Evolutionary conservation across 1,140 invertebrate species (phyloP).

Genomic region (Macrobrachium rosenbergii): DNA sequence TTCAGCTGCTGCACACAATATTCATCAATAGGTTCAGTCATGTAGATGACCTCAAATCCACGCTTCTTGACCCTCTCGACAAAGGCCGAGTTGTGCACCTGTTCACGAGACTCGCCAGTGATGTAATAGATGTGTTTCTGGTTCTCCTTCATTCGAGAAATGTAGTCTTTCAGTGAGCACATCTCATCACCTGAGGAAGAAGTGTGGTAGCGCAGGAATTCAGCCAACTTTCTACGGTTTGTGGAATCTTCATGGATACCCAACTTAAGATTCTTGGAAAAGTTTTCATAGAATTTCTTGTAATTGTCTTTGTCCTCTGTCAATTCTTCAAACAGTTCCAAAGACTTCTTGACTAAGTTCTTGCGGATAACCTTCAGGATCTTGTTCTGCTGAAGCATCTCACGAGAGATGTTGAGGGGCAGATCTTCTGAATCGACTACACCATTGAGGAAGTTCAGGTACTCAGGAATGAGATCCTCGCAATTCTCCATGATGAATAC

Average conservation of each 20-base stretch:
- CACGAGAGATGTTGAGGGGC: conserved; percentile 97
- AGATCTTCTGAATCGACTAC: conserved; percentile 98
- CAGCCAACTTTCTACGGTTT: conserved; percentile 93
- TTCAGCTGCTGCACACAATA: conserved; percentile 98
- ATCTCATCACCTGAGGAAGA: conserved; percentile 94
- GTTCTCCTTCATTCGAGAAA: conserved; percentile 97
- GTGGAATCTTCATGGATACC: conserved; percentile 97
- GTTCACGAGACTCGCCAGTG: conserved; percentile 95
- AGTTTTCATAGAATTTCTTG: conserved; percentile 99
- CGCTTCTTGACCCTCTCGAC: conserved; percentile 97
- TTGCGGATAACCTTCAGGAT: conserved; percentile 98
- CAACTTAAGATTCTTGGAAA: conserved; percentile 97
- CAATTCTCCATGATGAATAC: conserved; percentile 99
- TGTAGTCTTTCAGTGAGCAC: conserved; percentile 95
- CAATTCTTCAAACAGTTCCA: conserved; percentile 96
- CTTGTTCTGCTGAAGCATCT: conserved; percentile 99
- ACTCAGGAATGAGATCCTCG: conserved; percentile 98
- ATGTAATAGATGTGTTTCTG: conserved; percentile 99
- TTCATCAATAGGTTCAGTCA: conserved; percentile 99
- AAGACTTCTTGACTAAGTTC: conserved; percentile 97
- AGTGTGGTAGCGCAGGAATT: conserved; percentile 92
- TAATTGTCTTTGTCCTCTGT: conserved; percentile 97
- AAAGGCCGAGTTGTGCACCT: conserved; percentile 95
- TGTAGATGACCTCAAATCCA: conserved; percentile 92
- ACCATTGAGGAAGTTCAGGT: conserved; percentile 96